Evolutionary conservation across 2,113 vertebrate species (phyloP).

Genomic region (Pygoscelis antarcticus): DNA sequence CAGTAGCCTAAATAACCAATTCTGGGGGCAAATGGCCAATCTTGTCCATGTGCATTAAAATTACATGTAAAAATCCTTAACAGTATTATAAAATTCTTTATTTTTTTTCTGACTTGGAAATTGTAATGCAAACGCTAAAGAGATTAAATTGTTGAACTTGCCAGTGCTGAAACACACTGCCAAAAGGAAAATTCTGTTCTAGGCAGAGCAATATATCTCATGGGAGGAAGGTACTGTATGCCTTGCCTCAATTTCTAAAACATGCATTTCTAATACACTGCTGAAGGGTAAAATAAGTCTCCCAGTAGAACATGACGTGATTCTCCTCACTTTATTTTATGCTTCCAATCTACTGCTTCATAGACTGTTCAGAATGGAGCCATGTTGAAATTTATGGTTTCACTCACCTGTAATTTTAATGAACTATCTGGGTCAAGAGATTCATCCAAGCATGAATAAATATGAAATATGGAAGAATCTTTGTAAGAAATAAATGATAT

Average conservation of each 20-base stretch:
- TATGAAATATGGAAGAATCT: conserved; percentile 11
- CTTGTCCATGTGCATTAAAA: not conserved
- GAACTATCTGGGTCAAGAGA: conserved; percentile 25
- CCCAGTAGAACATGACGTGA: conserved; percentile 28
- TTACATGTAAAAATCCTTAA: not conserved
- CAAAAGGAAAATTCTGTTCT: conserved; percentile 41
- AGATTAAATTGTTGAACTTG: conserved; percentile 31
- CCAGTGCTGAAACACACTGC: not conserved
- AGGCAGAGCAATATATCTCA: conserved; percentile 39
- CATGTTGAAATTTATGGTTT: conserved; percentile 60
- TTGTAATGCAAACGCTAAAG: not conserved
- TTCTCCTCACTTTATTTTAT: conserved; percentile 60
- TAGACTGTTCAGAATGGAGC: conserved; percentile 33
- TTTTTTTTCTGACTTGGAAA: not conserved
- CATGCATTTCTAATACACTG: conserved; percentile 36
- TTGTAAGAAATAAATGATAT: not conserved
- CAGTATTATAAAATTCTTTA: not conserved
- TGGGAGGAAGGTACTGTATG: conserved; percentile 1
- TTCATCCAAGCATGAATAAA: conserved; percentile 37
- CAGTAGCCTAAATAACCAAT: not conserved
- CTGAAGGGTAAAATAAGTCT: conserved; percentile 59
- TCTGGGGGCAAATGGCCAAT: not conserved
- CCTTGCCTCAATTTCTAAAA: conserved; percentile 59
- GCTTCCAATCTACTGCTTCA: conserved; percentile 35
- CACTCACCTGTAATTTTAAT: conserved; percentile 53